Evolutionary conservation across 2,888 invertebrate species (phyloP), one percentile per base, ranked within the genome.

Genomic region (Tachystola acroxantha): DNA sequence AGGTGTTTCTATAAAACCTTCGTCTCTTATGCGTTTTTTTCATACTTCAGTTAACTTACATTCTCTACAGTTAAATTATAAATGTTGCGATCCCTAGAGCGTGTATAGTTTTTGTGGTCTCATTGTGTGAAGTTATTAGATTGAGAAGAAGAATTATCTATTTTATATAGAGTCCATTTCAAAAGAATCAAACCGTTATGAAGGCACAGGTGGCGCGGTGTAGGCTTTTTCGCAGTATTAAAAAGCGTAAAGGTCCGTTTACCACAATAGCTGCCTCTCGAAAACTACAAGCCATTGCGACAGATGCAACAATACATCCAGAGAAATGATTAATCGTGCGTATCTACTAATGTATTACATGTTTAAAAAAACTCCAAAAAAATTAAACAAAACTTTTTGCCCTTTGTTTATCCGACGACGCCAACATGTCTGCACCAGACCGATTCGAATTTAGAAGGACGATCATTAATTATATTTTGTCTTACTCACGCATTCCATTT

Each of bases 401-500:
- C 78, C 71, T 81, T 84, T 82, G 81, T 84, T 82, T 82, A 81
- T 68, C 67, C 75, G 74, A 69, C 77, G 86, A 85, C 86, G 86
- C 86, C 85, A 84, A 71, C 73, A 58, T 85, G 86, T 86, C 85
- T 86, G 76, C 85, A 78, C 76, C 75, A 70, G 64, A 81, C 74
- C 79, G 80, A 79, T 76, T 82, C 82, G 74, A 82, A 79, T 84
- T 80, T 82, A 57, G 74, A 74, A 77, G 69, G 70, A 64, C 67
- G 64, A 82, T 79, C 82, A 86, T 86, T 85, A 85, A 86, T 86
- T 86, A 85, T 79, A 81, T 85, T 85, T 86, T 84, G 86, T 85
- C 86, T 85, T 85, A 86, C 86, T 85, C 85, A 82, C 80, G 81
- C 84, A 84, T 82, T 84, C 79, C 80, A 86, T 84, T 84, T 85